Base-by-base conservation (phyloP, 1,140 invertebrate species). In the Maniola jurtina region DNA sequence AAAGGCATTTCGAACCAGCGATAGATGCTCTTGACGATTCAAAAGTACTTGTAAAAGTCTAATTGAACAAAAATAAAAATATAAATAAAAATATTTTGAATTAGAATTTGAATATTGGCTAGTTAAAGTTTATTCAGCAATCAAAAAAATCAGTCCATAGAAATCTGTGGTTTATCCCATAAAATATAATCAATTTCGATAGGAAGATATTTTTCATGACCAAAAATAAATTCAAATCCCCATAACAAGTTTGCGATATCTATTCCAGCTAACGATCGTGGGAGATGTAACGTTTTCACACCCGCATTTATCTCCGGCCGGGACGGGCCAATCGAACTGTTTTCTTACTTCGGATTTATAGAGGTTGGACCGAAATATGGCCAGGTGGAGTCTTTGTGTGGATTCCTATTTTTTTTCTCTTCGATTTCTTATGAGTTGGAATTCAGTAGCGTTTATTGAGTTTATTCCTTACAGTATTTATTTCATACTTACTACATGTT, bases 321-420 rank as follows among this genome's bases (percentile, higher is more conserved):
- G 38, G 64, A 62, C 60, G 66, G 68, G 67, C 71, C 73, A 71
- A 76, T 76, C 63, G 71, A 70, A 68, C 73, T 76, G 73, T 76
- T 75, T 75, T 76, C 73, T 73, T 76, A 59, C 68, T 8, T 60
- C 35, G 36, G 68, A 76, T 76, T 76, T 76, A 76, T 73, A 16
- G 71, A 45, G 74, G 70, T 72, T 61, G 67, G 52, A 66, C 64
- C 59, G 64, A 75, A 72, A 75, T 75, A 72, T 75, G 59, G 68
- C 48, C 73, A 76, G 68, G 68, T 76, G 16, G 16, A 60, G 15
- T 48, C 5, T 48, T 14, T 11, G 45, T 48, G 13, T 48, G 45
- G 45, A 48, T n/a, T 6, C 45, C 1, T 38, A 11, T 38, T 48
- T 15, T 48, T n/a, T 48, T 25, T 25, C 4, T 4, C 14, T 14